phyloP scores from a whole-genome alignment of 2,113 vertebrate genomes.

The Tretioscincus oriximinensis region DNA sequence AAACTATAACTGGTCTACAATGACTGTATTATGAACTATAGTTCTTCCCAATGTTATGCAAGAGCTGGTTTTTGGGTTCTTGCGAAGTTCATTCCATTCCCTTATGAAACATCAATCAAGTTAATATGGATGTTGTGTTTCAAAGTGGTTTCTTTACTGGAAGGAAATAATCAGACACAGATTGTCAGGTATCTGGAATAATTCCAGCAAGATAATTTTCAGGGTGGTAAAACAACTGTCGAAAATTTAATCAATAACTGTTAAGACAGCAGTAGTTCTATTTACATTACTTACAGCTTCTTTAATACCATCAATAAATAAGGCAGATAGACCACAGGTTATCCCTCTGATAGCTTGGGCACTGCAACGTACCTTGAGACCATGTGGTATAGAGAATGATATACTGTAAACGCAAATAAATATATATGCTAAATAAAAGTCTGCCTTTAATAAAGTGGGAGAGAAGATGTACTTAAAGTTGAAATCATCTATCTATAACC shows the following conservation, averaged over 20 bases:
- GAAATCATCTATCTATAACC: background rate
- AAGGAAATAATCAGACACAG: slow-evolving; percentile 13
- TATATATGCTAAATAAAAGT: no score
- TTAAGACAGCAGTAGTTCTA: background rate
- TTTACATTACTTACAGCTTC: slow-evolving; percentile 13
- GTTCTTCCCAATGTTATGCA: background rate
- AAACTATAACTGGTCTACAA: background rate
- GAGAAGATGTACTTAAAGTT: background rate
- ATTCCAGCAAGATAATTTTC: slow-evolving; percentile 12
- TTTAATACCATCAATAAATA: background rate
- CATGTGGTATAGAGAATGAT: no score
- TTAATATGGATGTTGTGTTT: slow-evolving; percentile 7
- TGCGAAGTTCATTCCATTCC: slow-evolving; percentile 1
- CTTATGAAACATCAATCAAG: slow-evolving; percentile 8
- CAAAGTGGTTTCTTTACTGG: background rate
- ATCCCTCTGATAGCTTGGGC: background rate
- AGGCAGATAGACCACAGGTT: background rate
- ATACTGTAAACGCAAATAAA: no score
- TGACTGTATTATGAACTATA: background rate
- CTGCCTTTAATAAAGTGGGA: background rate
- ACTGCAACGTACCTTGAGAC: no score
- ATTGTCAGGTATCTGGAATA: slow-evolving; percentile 2
- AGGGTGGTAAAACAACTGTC: slow-evolving; percentile 10
- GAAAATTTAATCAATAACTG: background rate
- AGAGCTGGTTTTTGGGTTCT: background rate